These are phyloP conservation scores for Drosophila elegans DNA, from an alignment of 1,140 invertebrate species.

Conservation along the genomic window DNA sequence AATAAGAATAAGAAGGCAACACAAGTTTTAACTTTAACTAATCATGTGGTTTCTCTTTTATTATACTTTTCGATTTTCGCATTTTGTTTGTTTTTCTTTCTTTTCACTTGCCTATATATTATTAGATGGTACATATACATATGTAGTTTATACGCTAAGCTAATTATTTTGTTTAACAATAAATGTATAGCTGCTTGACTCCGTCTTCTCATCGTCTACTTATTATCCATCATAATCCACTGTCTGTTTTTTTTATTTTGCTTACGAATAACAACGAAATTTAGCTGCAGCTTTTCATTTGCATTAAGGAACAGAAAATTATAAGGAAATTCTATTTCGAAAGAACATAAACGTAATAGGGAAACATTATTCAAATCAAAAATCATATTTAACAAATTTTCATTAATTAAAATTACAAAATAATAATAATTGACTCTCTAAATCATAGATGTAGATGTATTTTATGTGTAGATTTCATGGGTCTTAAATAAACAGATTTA, in stretches of 20 bases:
- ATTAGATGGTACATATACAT: slow-evolving; percentile 79
- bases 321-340: slow-evolving; percentile 77
- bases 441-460: slow-evolving; percentile 38
- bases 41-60: slow-evolving; percentile 64
- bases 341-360: slow-evolving; percentile 68
- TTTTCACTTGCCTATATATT: slow-evolving; percentile 71
- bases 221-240: slow-evolving; percentile 17
- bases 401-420: slow-evolving; percentile 56
- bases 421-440: slow-evolving; percentile 54
- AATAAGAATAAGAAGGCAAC: slow-evolving; percentile 36
- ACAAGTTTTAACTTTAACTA: slow-evolving; percentile 69
- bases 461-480: slow-evolving; percentile 20
- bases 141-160: slow-evolving; percentile 78
- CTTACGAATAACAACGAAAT: slow-evolving; percentile 65
- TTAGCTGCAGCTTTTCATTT: slow-evolving; percentile 67
- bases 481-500: slow-evolving; percentile 50
- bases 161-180: slow-evolving; percentile 82
- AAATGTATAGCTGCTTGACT: slow-evolving; percentile 77
- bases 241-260: slow-evolving; percentile 22
- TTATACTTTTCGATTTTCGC: slow-evolving; percentile 62
- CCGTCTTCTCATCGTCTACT: slow-evolving; percentile 5
- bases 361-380: slow-evolving; percentile 47
- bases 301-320: slow-evolving; percentile 77
- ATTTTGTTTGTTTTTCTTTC: slow-evolving; percentile 42
- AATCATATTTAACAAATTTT: slow-evolving; percentile 52